Percentiles rank a stretch among this genome's conserved stretches.
Evolutionary conservation across 2,113 vertebrate genomes (phyloP).

Genomic region (Laticauda colubrina): DNA sequence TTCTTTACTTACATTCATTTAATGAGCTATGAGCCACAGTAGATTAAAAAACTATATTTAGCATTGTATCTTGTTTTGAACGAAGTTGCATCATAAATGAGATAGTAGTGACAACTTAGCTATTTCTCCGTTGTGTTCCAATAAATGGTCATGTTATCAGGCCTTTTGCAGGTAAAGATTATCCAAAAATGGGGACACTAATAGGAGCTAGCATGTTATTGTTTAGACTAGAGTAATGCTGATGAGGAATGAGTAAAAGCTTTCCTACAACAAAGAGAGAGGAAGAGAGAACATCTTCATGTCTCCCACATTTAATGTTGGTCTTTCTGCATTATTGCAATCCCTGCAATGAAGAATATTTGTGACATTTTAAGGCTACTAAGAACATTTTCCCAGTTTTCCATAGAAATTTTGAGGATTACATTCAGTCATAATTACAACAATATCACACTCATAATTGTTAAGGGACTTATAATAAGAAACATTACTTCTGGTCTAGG

Average conservation of each 20-base stretch:
- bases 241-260: background rate
- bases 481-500: background rate
- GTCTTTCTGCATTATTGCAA: background rate
- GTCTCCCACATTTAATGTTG: background rate
- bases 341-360: background rate
- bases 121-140: background rate
- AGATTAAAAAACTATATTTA: background rate
- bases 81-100: background rate
- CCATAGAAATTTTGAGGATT: background rate
- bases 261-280: background rate
- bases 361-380: background rate
- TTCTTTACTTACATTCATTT: background rate
- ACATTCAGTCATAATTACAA: conserved; percentile 11
- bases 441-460: background rate
- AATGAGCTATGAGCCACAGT: background rate
- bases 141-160: background rate
- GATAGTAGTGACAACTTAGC: background rate
- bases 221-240: background rate
- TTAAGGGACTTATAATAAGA: background rate
- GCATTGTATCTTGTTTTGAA: background rate
- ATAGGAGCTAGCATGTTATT: background rate
- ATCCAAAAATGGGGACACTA: background rate
- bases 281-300: background rate
- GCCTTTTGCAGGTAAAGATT: background rate
- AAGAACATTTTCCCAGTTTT: background rate